Base-by-base conservation (phyloP, 1,140 invertebrate species). In the Drosophila elegans region DNA sequence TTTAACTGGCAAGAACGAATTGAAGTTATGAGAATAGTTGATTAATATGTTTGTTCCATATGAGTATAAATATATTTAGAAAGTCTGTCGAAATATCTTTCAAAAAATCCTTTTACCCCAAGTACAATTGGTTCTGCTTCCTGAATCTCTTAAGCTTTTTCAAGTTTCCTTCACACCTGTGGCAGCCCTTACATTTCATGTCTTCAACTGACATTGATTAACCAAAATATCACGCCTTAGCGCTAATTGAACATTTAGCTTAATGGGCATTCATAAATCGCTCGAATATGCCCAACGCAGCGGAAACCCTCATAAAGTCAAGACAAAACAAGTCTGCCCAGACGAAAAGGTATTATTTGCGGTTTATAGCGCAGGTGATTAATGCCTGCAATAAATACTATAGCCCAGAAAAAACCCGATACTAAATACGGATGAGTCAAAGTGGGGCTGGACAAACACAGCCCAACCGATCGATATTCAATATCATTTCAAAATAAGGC, bases 211-310 rank as follows among this genome's bases (percentile, higher is more conserved):
- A 81, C 74, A 78, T 82, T 78, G 77, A 84, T 80, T 80, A 84
- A 71, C 57, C 60, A 54, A 75, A 85, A 63, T 56, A 61, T 79
- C 84, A 89, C 83, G 84, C 84, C 84, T 80, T 63, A 59, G 67
- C 84, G 63, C 79, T 81, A 89, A 88, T 88, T 88, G 74, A 76
- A 60, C 72, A 78, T 74, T 88, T 83, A 88, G 72, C 79, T 89
- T 89, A 89, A 88, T 89, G 80, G 83, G 42, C 71, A 83, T 80
- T 62, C 72, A 88, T 89, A 89, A 83, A 83, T 86, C 75, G 60
- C 44, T 46, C 67, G 74, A 88, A 66, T 62, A 57, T 64, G 53
- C 49, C 57, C 59, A 34, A 45, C 63, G 46, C 59, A 53, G 48
- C 45, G 38, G 45, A 63, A 55, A 53, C 55, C 49, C 32, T 56